Conservation (phyloP, 2,113 vertebrate genomes). For the Pogonocichla stellata region DNA sequence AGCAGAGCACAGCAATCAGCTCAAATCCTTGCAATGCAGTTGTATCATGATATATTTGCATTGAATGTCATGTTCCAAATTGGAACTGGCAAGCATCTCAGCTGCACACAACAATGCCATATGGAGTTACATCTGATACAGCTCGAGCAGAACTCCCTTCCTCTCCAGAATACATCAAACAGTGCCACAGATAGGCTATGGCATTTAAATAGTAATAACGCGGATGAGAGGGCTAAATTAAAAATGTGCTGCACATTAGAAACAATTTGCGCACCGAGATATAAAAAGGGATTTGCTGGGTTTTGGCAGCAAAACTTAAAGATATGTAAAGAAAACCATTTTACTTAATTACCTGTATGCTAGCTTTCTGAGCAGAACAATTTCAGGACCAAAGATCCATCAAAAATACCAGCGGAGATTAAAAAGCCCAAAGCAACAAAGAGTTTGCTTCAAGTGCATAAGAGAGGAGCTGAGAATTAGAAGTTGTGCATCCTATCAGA, state of each 20-base stretch:
- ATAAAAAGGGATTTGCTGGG: constrained; percentile 11
- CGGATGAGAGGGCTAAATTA: constrained; percentile 62
- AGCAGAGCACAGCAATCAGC: constrained; percentile 6
- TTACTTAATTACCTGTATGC: background rate
- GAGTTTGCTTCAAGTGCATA: background rate
- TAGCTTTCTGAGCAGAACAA: background rate
- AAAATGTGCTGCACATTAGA: constrained; percentile 65
- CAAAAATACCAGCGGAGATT: background rate
- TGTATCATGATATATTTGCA: constrained; percentile 50
- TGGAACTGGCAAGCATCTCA: constrained; percentile 65
- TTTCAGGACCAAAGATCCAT: background rate
- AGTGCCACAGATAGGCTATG: constrained; percentile 64
- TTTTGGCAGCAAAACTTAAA: constrained; percentile 54
- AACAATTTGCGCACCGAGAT: constrained; percentile 43
- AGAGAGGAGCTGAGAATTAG: background rate
- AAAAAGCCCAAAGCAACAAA: background rate
- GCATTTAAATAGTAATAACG: constrained; percentile 76
- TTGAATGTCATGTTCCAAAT: constrained; percentile 61
- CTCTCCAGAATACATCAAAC: constrained; percentile 69
- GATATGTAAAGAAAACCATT: background rate
- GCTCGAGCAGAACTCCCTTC: constrained; percentile 59
- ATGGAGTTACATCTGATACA: constrained; percentile 74
- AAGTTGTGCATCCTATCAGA: background rate
- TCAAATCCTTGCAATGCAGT: background rate
- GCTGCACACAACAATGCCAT: constrained; percentile 64